A percentile compares a stretch with the other conserved stretches of the same genome.
These are phyloP conservation scores for Drosophila atripex DNA, from an alignment of 2,888 invertebrate genomes.

Conservation along the genomic window DNA sequence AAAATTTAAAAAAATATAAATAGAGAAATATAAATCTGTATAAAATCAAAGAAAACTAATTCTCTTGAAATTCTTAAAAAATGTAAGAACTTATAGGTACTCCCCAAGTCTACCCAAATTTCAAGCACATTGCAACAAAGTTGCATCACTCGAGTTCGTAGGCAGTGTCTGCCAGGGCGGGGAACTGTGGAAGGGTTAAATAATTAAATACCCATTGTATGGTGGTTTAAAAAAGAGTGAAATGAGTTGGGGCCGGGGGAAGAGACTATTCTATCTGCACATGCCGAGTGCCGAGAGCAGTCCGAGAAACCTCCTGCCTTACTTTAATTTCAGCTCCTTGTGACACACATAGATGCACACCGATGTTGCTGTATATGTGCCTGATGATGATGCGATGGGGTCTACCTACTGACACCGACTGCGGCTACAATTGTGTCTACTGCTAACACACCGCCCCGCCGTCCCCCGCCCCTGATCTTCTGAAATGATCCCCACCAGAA, in stretches of 20 bases:
- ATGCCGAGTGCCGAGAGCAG: constrained; percentile 70
- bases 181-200: constrained; percentile 35
- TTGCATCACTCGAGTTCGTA: constrained; percentile 33
- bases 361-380: constrained; percentile 1
- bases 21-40: neutral
- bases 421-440: constrained; percentile 73
- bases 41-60: neutral
- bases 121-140: constrained; percentile 37
- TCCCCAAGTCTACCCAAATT: neutral
- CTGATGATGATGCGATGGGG: constrained; percentile 23
- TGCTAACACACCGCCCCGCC: constrained; percentile 13
- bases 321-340: constrained; percentile 82
- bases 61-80: neutral
- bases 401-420: constrained; percentile 76
- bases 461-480: constrained; percentile 13
- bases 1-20: neutral
- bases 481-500: constrained; percentile 9
- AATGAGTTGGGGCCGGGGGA: constrained; percentile 4
- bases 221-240: constrained; percentile 10
- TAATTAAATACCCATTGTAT: constrained; percentile 76
- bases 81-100: neutral
- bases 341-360: constrained; percentile 73
- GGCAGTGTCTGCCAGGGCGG: constrained; percentile 27
- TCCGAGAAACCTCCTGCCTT: constrained; percentile 84
- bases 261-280: constrained; percentile 40